A percentile compares a stretch with the other conserved stretches of the same genome.
These are phyloP conservation scores for Corythoichthys haematopterus DNA, from an alignment of 2,113 vertebrate species.

Conservation along the genomic window DNA sequence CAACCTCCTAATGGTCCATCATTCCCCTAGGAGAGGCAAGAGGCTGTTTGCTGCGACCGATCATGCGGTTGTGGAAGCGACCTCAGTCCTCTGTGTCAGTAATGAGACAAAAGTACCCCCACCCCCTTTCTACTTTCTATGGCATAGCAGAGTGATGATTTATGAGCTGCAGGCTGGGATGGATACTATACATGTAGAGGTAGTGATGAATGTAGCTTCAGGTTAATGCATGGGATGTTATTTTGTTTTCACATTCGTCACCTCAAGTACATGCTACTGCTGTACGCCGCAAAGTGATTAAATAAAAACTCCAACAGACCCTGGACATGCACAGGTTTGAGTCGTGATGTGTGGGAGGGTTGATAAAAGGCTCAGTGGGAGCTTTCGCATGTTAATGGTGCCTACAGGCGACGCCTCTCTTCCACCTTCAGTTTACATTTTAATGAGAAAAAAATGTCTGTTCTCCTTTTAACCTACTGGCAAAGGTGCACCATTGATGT, in stretches of 20 bases:
- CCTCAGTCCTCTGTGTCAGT: slow-evolving; percentile 22
- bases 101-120: slow-evolving; percentile 35
- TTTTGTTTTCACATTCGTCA: not conserved
- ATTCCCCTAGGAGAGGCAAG: slow-evolving; percentile 30
- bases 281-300: not conserved
- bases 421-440: slow-evolving; percentile 41
- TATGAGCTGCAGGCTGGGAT: slow-evolving; percentile 21
- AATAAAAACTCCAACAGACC: slow-evolving; percentile 6
- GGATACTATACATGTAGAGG: slow-evolving; percentile 7
- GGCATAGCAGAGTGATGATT: slow-evolving; percentile 32
- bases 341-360: slow-evolving; percentile 7
- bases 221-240: slow-evolving; percentile 6
- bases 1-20: slow-evolving; percentile 31
- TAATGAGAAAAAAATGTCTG: slow-evolving; percentile 38
- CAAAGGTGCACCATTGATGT: not conserved
- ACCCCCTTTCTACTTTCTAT: slow-evolving; percentile 2
- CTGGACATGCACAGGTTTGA: slow-evolving; percentile 4
- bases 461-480: slow-evolving; percentile 20
- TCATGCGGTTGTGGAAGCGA: slow-evolving; percentile 12
- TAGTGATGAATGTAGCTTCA: slow-evolving; percentile 30
- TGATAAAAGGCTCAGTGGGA: slow-evolving; percentile 26
- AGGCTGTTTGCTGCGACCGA: slow-evolving; percentile 41
- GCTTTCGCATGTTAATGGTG: slow-evolving; percentile 34
- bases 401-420: slow-evolving; percentile 34
- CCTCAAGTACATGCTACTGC: not conserved